phyloP scores from a whole-genome alignment of 2,797 vertebrate genomes.

The Sebastes cheni region DNA sequence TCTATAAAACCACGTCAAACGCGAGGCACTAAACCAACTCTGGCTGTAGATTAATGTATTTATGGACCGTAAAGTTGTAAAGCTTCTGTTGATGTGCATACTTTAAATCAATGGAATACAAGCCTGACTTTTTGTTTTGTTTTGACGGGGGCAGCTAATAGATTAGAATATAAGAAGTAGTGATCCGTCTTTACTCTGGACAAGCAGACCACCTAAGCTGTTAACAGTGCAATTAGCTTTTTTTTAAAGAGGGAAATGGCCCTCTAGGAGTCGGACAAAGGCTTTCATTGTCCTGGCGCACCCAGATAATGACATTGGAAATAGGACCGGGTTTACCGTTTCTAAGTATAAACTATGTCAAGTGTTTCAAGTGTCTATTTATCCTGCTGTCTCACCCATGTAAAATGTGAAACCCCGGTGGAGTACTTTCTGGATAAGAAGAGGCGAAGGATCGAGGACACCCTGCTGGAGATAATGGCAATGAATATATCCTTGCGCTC shows the following conservation, averaged over 20 bases:
- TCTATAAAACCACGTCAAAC: slow-evolving; percentile 29
- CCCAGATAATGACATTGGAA: slow-evolving; percentile 52
- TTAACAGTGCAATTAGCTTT: slow-evolving; percentile 47
- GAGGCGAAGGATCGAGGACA: slow-evolving; percentile 52
- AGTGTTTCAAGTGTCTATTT: slow-evolving; percentile 63
- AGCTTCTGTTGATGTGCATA: neutral
- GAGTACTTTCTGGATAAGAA: slow-evolving; percentile 51
- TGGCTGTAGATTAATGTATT: slow-evolving; percentile 14
- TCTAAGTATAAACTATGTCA: slow-evolving; percentile 56
- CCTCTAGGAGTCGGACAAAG: slow-evolving; percentile 49
- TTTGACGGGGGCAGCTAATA: slow-evolving; percentile 7
- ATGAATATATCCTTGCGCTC: slow-evolving; percentile 60
- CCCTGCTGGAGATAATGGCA: slow-evolving; percentile 58
- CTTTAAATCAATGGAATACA: slow-evolving; percentile 20
- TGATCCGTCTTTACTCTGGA: slow-evolving; percentile 13
- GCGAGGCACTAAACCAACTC: slow-evolving; percentile 28
- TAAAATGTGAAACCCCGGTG: slow-evolving; percentile 20
- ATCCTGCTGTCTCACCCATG: slow-evolving; percentile 41
- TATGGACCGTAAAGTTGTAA: slow-evolving; percentile 11
- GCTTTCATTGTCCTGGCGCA: slow-evolving; percentile 56
- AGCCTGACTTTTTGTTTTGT: neutral
- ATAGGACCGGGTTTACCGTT: slow-evolving; percentile 38
- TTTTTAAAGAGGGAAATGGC: slow-evolving; percentile 16
- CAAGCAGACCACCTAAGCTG: slow-evolving; percentile 63
- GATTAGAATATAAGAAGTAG: slow-evolving; percentile 13